A percentile compares a stretch with the other conserved stretches of the same genome.
Conservation (phyloP, 2,113 vertebrate genomes). For the Anhinga rufa region DNA sequence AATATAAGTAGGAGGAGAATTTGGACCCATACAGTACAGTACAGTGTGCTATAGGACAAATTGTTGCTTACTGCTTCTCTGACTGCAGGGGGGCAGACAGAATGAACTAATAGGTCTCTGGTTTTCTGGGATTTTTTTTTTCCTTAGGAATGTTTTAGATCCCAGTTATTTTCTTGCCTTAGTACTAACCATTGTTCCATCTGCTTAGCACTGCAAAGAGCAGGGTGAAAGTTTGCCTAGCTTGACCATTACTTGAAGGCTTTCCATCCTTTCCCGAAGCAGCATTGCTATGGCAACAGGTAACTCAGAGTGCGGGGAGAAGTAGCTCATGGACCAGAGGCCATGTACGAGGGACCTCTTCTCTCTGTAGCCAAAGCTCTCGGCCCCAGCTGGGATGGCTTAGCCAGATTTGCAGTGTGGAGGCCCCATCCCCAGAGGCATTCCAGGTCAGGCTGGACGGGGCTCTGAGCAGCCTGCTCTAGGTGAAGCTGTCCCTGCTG, state of each 20-base stretch:
- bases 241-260: background rate
- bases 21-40: background rate
- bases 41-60: background rate
- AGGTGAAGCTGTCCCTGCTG: no score
- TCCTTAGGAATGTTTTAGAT: background rate
- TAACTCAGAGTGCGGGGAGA: fast-evolving
- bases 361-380: background rate
- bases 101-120: background rate
- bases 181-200: background rate
- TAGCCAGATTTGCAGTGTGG: background rate
- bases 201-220: background rate
- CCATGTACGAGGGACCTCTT: background rate
- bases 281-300: background rate
- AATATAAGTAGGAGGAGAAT: background rate
- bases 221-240: background rate
- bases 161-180: background rate
- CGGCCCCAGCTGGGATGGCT: background rate
- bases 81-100: background rate
- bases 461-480: no score
- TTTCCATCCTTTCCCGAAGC: background rate
- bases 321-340: background rate
- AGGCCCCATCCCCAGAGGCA: no score
- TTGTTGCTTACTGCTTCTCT: background rate
- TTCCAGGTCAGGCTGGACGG: no score
- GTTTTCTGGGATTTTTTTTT: background rate